Conservation (phyloP, 1,140 invertebrate genomes). For the Planococcus citri region DNA sequence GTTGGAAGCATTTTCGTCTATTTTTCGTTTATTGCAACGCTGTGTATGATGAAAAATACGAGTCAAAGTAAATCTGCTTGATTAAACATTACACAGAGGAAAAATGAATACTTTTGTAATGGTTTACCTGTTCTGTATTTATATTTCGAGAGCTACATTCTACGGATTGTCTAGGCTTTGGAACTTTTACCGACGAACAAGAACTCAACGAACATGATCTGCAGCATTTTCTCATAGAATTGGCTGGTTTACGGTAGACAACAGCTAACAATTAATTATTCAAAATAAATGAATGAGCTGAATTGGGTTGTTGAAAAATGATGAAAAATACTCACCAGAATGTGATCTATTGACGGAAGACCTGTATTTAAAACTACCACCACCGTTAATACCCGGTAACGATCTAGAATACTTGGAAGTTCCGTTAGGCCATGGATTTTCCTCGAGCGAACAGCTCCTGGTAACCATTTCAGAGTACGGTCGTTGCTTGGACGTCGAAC, state of each 20-base stretch:
- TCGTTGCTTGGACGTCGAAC: not conserved
- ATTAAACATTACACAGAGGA: too few relatives aligned
- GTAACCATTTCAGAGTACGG: not conserved
- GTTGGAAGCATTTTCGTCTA: not conserved
- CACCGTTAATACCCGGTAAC: not conserved
- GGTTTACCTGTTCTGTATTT: not conserved
- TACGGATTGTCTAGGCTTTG: not conserved
- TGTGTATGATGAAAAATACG: not conserved
- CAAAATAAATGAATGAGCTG: too few relatives aligned
- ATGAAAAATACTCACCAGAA: not conserved
- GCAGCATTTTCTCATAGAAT: not conserved
- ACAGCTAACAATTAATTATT: not conserved
- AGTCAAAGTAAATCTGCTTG: too few relatives aligned
- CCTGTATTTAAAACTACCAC: not conserved
- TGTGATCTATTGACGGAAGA: constrained; percentile 11
- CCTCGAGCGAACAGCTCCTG: constrained; percentile 5
- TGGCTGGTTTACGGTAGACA: not conserved
- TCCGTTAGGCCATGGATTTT: not conserved
- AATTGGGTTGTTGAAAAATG: too few relatives aligned
- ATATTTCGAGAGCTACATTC: not conserved
- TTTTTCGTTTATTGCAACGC: not conserved
- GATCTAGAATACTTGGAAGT: constrained; percentile 11
- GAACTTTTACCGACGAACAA: not conserved
- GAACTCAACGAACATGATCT: not conserved
- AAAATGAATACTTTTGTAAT: too few relatives aligned